A percentile compares a stretch with the other conserved stretches of the same genome.
phyloP scores from a whole-genome alignment of 2,113 vertebrate species.

The Salvelinus alpinus region DNA sequence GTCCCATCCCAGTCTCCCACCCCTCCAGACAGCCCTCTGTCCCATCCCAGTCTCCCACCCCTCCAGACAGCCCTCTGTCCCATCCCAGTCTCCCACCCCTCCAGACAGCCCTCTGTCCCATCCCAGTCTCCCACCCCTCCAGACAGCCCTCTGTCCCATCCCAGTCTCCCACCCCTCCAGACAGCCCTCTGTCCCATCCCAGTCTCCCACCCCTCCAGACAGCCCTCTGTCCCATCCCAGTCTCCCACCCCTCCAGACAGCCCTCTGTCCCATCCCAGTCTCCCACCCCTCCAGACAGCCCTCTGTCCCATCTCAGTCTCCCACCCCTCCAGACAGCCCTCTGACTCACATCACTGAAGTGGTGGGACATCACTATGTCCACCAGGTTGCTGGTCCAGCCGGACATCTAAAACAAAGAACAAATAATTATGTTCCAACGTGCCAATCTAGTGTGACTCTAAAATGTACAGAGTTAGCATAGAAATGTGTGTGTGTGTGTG shows the following conservation, averaged over 20 bases:
- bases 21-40: neutral
- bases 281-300: neutral
- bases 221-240: no score
- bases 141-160: neutral
- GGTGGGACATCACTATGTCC: slow-evolving; percentile 90
- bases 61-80: slow-evolving; percentile 21
- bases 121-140: neutral
- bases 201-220: neutral
- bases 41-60: no score
- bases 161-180: no score
- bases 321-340: neutral
- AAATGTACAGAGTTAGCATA: no score
- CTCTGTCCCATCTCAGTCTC: slow-evolving; percentile 19
- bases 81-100: neutral
- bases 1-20: neutral
- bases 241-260: neutral
- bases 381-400: slow-evolving; percentile 92
- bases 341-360: slow-evolving; percentile 89
- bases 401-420: slow-evolving; percentile 77
- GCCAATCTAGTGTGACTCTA: no score
- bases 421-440: no score
- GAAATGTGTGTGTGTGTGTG: no score
- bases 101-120: no score
- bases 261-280: neutral
- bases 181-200: slow-evolving; percentile 21